A percentile compares a stretch with the other conserved stretches of the same genome.
phyloP scores from a whole-genome alignment of 2,888 invertebrate species.

The Stenodema calcarata region DNA sequence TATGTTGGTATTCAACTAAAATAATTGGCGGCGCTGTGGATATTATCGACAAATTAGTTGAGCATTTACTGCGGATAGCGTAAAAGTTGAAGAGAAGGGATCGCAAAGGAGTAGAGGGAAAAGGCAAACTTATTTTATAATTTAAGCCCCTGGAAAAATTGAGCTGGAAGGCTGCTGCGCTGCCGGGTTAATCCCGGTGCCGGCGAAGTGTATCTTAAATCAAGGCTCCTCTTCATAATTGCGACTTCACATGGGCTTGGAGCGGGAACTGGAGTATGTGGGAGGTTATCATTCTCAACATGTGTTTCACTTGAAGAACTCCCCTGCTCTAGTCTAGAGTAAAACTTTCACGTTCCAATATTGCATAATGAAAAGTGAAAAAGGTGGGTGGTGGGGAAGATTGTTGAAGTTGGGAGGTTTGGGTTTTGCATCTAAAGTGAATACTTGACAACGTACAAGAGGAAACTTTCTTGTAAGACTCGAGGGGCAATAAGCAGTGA shows the following conservation, averaged over 20 bases:
- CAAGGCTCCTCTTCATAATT: slow-evolving; percentile 31
- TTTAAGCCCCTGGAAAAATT: not conserved
- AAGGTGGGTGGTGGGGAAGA: not conserved
- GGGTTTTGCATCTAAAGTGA: slow-evolving; percentile 32
- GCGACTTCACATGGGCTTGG: slow-evolving; percentile 24
- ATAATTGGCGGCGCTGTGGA: no score
- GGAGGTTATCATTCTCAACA: slow-evolving; percentile 33
- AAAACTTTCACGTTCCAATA: slow-evolving; percentile 38
- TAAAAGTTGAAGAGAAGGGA: no score
- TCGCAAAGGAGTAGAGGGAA: no score
- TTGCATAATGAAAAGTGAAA: slow-evolving; percentile 32
- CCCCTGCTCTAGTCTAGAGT: not conserved
- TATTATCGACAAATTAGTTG: no score
- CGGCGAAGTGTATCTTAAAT: slow-evolving; percentile 28
- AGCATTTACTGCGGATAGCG: no score
- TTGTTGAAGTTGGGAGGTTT: slow-evolving; percentile 13
- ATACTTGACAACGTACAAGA: not conserved
- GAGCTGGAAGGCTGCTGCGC: not conserved
- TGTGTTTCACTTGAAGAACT: slow-evolving; percentile 32
- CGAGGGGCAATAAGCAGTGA: not conserved
- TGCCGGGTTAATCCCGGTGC: not conserved
- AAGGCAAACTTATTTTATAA: not conserved
- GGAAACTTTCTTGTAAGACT: not conserved
- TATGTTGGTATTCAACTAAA: no score
- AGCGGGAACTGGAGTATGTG: not conserved